Evolutionary conservation across 2,888 invertebrate genomes (phyloP), one percentile per base, ranked within the genome.

Genomic region (Hyles lineata): DNA sequence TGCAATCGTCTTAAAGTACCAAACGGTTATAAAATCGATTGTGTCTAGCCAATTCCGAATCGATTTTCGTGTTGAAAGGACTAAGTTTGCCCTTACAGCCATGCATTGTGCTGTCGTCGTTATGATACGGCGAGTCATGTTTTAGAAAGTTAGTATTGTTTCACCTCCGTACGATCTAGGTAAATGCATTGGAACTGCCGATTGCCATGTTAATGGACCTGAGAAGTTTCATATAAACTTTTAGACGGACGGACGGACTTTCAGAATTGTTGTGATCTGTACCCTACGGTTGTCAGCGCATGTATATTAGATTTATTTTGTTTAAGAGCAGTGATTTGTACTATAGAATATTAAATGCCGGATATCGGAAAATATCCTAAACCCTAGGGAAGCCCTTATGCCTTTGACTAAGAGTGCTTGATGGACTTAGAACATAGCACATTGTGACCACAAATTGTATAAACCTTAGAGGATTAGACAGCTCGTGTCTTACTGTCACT

Each of bases 61-160:
- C 19, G 63, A 63, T 29, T 63, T 63, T 43, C 43, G 1, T 55
- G 0, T 55, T 17, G 17, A 55, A 63, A 35, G 63, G 35, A 43
- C 9, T n/a, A 35, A n/a, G 21, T 19, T 21, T 19, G 61, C 35
- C 43, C 21, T n/a, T 43, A 43, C 35, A 35, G n/a, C 21, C 63
- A 63, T 21, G 35, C 35, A 63, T 63, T 43, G 63, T 63, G 43
- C 43, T 63, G 63, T 62, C 21, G 21, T 9, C 35, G 21, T 63
- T 63, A 63, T 63, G 43, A 63, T 43, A 63, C 63, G 21, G 63
- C 63, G 63, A 63, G 63, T 21, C 43, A 21, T 63, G 63, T 43
- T 63, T 63, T 63, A 43, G 63, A 63, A 63, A 63, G 63, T 43
- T 63, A 43, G 35, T 63, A 63, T 43, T 63, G 63, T 63, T 35